Conservation (phyloP, 2,113 vertebrate genomes). For the Globicephala melas region DNA sequence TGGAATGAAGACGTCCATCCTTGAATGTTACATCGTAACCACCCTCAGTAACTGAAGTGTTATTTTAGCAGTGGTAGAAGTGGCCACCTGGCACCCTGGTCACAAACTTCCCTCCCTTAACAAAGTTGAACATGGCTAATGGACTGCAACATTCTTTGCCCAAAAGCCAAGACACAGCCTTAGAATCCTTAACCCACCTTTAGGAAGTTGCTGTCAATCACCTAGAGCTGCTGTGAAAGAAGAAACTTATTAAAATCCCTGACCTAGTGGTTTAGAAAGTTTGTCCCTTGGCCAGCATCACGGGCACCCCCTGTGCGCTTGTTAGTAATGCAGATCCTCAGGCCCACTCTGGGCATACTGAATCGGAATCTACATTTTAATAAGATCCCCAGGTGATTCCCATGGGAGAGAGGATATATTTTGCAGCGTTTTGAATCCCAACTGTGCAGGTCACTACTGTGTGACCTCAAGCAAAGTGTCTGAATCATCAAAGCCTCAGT, state of each 20-base stretch:
- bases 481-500: background rate
- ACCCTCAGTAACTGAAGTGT: background rate
- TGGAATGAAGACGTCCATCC: background rate
- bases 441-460: background rate
- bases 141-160: background rate
- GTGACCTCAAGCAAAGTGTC: background rate
- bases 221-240: background rate
- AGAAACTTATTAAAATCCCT: background rate
- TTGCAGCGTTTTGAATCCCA: background rate
- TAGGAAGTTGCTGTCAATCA: background rate
- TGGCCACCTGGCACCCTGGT: background rate
- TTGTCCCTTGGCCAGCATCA: background rate
- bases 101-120: background rate
- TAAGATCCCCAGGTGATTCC: background rate
- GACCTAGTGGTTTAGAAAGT: background rate
- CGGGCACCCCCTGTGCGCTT: background rate
- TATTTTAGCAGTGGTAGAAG: background rate
- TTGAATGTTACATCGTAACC: background rate
- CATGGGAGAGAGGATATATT: background rate
- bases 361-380: background rate
- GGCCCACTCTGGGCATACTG: background rate
- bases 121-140: background rate
- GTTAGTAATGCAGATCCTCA: background rate
- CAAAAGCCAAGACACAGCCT: background rate
- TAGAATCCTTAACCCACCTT: background rate